Percentiles rank a stretch among this genome's conserved stretches.
These are phyloP conservation scores for Drosophila burlai DNA, from an alignment of 1,140 invertebrate genomes.

Conservation along the genomic window DNA sequence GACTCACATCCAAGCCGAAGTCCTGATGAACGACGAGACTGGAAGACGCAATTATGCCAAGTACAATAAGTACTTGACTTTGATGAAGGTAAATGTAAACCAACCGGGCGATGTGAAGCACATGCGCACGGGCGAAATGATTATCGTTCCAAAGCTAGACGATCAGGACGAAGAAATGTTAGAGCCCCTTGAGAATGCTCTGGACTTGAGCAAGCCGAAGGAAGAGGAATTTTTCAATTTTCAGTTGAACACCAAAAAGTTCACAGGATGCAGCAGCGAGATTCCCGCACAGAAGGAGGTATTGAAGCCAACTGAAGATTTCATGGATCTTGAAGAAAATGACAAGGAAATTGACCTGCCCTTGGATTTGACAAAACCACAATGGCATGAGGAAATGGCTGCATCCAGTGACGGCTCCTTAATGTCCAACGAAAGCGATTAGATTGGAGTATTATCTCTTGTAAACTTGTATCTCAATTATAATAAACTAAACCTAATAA, in stretches of 20 bases:
- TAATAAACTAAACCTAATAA: neutral
- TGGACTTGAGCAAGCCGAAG: slow-evolving; percentile 38
- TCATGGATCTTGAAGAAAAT: neutral
- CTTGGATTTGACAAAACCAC: slow-evolving; percentile 25
- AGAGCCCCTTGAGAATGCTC: slow-evolving; percentile 3
- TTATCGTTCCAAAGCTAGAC: slow-evolving; percentile 24
- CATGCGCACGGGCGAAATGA: slow-evolving; percentile 73
- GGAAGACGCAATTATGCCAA: slow-evolving; percentile 96
- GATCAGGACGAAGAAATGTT: slow-evolving; percentile 2
- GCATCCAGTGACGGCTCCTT: neutral
- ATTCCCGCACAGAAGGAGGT: neutral
- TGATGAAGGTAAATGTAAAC: slow-evolving; percentile 87
- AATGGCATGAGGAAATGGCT: neutral
- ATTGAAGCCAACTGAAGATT: neutral
- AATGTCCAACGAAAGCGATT: slow-evolving; percentile 13
- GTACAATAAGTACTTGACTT: slow-evolving; percentile 94
- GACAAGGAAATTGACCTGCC: neutral
- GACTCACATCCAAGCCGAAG: slow-evolving; percentile 90
- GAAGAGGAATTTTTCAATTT: neutral
- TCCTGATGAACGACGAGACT: slow-evolving; percentile 96
- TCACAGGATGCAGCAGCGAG: too few relatives aligned
- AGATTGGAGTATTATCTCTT: neutral
- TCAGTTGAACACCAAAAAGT: neutral
- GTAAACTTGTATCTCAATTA: neutral
- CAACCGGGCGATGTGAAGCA: slow-evolving; percentile 71